These are phyloP conservation scores for Teleogryllus oceanicus DNA, from an alignment of 2,888 invertebrate species.

Conservation along the genomic window DNA sequence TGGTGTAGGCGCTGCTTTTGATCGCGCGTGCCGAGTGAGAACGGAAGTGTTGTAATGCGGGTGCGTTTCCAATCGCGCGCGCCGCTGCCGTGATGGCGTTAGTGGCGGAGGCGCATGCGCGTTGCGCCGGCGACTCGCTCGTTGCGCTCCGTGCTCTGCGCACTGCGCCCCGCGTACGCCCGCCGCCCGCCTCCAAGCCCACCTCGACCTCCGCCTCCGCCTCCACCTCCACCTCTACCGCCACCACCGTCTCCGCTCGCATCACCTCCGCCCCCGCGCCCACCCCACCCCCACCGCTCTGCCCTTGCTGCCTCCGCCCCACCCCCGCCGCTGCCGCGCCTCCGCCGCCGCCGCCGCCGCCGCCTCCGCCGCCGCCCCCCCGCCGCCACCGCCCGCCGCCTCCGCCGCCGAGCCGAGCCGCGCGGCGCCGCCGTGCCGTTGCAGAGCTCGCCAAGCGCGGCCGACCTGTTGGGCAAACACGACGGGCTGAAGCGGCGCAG, in stretches of 20 bases:
- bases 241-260: too few relatives aligned
- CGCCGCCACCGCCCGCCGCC: too few relatives aligned
- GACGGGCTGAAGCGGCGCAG: not conserved
- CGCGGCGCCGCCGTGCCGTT: conserved; percentile 1
- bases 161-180: not conserved
- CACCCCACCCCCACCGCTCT: too few relatives aligned
- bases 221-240: not conserved
- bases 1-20: too few relatives aligned
- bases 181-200: not conserved
- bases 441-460: conserved; percentile 7
- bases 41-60: not conserved
- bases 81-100: not conserved
- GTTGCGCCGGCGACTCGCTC: not conserved
- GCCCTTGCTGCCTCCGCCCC: too few relatives aligned
- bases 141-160: not conserved
- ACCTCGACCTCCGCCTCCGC: not conserved
- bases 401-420: not conserved
- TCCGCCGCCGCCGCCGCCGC: too few relatives aligned
- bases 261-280: too few relatives aligned
- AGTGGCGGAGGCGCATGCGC: not conserved
- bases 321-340: too few relatives aligned
- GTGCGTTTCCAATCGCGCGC: not conserved
- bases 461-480: conserved; percentile 2
- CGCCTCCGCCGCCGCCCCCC: too few relatives aligned
- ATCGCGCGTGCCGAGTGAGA: not conserved